These are phyloP conservation scores for Brachionus koreanus DNA, from an alignment of 1,140 invertebrate genomes.

Conservation along the genomic window DNA sequence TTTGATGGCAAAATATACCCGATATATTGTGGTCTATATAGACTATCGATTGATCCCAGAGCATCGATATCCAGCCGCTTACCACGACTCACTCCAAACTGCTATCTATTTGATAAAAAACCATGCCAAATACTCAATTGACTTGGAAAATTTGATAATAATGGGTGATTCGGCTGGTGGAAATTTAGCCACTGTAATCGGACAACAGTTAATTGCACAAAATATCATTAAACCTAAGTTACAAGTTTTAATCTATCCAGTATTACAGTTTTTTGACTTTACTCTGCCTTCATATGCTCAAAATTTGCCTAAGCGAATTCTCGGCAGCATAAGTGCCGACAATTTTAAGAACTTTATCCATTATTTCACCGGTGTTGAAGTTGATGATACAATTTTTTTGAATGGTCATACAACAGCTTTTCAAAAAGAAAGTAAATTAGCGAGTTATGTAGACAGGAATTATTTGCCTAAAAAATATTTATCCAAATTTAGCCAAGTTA, in stretches of 20 bases:
- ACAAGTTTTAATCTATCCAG: conserved; percentile 28
- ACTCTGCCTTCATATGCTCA: conserved; percentile 25
- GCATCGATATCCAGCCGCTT: not conserved
- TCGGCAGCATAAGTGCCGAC: conserved; percentile 17
- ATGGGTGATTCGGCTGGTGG: conserved; percentile 42
- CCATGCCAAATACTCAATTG: conserved; percentile 25
- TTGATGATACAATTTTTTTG: conserved; percentile 7
- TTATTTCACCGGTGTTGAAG: conserved; percentile 13
- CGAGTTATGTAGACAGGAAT: not conserved
- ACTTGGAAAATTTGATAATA: not conserved
- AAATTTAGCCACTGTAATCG: conserved; percentile 23
- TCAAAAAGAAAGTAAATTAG: conserved; percentile 8
- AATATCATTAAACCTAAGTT: not conserved
- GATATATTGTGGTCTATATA: conserved; percentile 5
- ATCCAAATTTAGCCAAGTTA: not conserved
- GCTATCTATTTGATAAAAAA: conserved; percentile 38
- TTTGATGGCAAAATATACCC: conserved; percentile 24
- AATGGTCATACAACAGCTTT: conserved; percentile 27
- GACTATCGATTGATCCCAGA: conserved; percentile 35
- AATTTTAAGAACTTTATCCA: conserved; percentile 34
- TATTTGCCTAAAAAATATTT: conserved; percentile 1
- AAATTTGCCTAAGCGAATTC: conserved; percentile 28
- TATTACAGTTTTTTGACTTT: conserved; percentile 44
- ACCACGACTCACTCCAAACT: not conserved
- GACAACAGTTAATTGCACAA: not conserved